Base-by-base conservation (phyloP, 2,888 invertebrate species). In the Cosmorhoe ocellata region DNA sequence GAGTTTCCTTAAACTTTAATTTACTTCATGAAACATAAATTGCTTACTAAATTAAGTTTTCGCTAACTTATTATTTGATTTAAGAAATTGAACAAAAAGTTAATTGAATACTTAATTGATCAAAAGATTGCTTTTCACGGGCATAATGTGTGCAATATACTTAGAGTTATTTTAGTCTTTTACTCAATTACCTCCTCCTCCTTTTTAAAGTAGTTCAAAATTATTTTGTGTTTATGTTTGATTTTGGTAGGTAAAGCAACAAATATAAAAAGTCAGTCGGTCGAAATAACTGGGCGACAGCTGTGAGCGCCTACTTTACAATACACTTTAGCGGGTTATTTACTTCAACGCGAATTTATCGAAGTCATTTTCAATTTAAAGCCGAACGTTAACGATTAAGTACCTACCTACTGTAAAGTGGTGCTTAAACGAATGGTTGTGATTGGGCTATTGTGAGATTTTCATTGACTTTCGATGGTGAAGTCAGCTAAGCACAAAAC, bases 1-100 rank as follows among this genome's bases (percentile, higher is more conserved):
- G 10, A 32, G 0, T 32, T 44, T 51, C 45, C 18, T 38, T 18
- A 18, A 45, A 42, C n/a, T n/a, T n/a, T n/a, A n/a, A n/a, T n/a
- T n/a, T n/a, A n/a, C n/a, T n/a, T n/a, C n/a, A n/a, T n/a, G n/a
- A n/a, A n/a, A n/a, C n/a, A n/a, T n/a, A n/a, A n/a, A n/a, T n/a
- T n/a, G n/a, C n/a, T n/a, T n/a, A n/a, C n/a, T 46, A 14, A 46
- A 38, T 14, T 38, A 26, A 13, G n/a, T 33, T 33, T 1, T 1
- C 3, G 18, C 2, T 18, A 18, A 18, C 18, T n/a, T n/a, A n/a
- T n/a, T n/a, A n/a, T n/a, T n/a, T n/a, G n/a, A n/a, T n/a, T n/a
- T n/a, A n/a, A n/a, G n/a, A n/a, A n/a, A n/a, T n/a, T n/a, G n/a
- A n/a, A n/a, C n/a, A n/a, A n/a, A n/a, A n/a, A n/a, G n/a, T n/a